Evolutionary conservation across 2,797 vertebrate genomes (phyloP).

Genomic region (Gallinago stenura): DNA sequence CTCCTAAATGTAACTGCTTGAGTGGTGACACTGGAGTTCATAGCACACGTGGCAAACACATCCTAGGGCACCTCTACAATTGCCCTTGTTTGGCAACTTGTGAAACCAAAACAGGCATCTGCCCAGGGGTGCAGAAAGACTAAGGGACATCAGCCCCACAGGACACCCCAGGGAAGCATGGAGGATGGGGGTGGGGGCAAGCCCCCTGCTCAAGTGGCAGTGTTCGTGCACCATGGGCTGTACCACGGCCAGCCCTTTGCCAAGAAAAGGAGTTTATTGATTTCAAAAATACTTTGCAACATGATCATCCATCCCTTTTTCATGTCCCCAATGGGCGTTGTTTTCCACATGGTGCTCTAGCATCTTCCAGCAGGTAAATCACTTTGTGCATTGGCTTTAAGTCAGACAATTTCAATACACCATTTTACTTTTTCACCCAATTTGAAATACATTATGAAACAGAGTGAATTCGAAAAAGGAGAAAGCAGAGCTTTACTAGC

Average conservation of each 20-base stretch:
- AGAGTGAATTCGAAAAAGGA: neutral
- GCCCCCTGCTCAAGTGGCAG: fast-evolving
- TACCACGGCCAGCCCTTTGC: neutral
- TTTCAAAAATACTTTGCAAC: neutral
- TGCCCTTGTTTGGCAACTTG: neutral
- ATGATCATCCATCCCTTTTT: neutral
- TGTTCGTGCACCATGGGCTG: neutral
- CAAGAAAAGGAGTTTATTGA: neutral
- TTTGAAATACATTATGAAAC: neutral
- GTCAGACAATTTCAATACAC: neutral
- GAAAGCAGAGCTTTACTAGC: neutral
- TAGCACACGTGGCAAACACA: neutral
- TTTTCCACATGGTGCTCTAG: neutral
- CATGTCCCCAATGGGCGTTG: fast-evolving
- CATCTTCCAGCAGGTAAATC: neutral
- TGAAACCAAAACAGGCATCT: neutral
- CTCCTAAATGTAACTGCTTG: neutral
- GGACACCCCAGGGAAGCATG: neutral
- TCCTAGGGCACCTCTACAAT: neutral
- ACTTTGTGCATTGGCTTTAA: neutral
- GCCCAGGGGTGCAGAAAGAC: neutral
- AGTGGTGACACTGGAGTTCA: neutral
- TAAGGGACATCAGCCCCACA: neutral
- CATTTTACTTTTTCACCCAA: neutral
- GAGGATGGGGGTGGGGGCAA: neutral